Evolutionary conservation across 37 sponge, comb jelly and placozoan species (phyloP).

Genomic region (Oscarella lobularis): DNA sequence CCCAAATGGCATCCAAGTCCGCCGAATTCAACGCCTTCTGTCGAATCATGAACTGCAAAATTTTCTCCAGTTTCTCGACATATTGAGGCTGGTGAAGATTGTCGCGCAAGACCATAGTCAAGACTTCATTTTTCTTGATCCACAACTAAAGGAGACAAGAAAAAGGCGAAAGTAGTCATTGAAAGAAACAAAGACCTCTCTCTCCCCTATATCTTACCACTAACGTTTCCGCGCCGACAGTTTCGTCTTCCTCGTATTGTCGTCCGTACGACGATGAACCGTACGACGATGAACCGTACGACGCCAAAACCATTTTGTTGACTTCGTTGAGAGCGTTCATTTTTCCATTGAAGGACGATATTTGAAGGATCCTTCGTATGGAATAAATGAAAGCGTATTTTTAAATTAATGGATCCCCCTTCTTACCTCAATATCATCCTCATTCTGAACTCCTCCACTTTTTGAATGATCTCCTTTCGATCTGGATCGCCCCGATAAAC

Average conservation of each 20-base stretch:
- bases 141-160: too few relatives aligned
- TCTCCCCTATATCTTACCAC: too few relatives aligned
- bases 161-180: too few relatives aligned
- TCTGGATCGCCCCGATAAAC: slow-evolving; percentile 32
- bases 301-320: too few relatives aligned
- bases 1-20: slow-evolving; percentile 86
- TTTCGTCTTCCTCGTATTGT: too few relatives aligned
- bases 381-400: too few relatives aligned
- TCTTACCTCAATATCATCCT: slow-evolving; percentile 68
- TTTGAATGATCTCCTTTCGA: slow-evolving; percentile 15
- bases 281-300: too few relatives aligned
- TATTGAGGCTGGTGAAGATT: slow-evolving; percentile 96
- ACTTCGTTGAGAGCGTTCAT: slow-evolving; percentile 99
- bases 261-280: too few relatives aligned
- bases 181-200: too few relatives aligned
- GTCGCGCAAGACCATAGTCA: slow-evolving; percentile 79
- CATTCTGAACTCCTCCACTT: slow-evolving; percentile 56
- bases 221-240: too few relatives aligned
- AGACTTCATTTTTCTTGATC: slow-evolving; percentile 73
- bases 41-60: slow-evolving; percentile 72
- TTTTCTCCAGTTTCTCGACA: slow-evolving; percentile 89
- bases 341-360: slow-evolving; percentile 92
- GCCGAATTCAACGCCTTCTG: slow-evolving; percentile 52
- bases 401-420: slow-evolving; percentile 8
- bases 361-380: slow-evolving; percentile 75